These are phyloP conservation scores for Mormyrus hasselquistii DNA, from an alignment of 2,797 vertebrate species.

Conservation along the genomic window DNA sequence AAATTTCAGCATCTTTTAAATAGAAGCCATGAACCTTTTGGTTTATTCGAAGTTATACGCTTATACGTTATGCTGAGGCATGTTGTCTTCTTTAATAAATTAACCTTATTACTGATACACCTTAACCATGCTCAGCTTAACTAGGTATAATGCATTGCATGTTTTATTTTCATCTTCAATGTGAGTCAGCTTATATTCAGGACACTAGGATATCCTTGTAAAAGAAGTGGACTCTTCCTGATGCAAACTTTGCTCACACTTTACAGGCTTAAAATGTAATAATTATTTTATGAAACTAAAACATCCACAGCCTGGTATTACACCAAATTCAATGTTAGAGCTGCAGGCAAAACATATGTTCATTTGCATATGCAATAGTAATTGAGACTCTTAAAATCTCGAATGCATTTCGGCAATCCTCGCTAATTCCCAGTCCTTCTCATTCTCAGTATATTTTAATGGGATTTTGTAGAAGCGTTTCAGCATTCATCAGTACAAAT, in stretches of 20 bases:
- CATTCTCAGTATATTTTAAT: conserved; percentile 33
- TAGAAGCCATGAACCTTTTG: conserved; percentile 30
- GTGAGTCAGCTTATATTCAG: conserved; percentile 41
- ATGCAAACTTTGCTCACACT: conserved; percentile 48
- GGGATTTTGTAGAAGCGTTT: background rate
- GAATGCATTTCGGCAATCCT: conserved; percentile 26
- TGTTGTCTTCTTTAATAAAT: conserved; percentile 49
- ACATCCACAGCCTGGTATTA: conserved; percentile 44
- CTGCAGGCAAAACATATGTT: conserved; percentile 56
- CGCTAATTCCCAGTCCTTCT: background rate
- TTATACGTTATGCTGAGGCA: conserved; percentile 24
- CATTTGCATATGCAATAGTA: conserved; percentile 49
- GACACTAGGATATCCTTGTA: conserved; percentile 31
- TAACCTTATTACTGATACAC: conserved; percentile 41
- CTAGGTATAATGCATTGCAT: conserved; percentile 34
- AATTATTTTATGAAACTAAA: conserved; percentile 55
- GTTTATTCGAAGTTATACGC: conserved; percentile 51
- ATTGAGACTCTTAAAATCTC: conserved; percentile 39
- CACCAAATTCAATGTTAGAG: conserved; percentile 42
- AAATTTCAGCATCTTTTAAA: conserved; percentile 30
- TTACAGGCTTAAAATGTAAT: conserved; percentile 43
- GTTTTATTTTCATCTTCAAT: background rate
- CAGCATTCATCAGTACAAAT: background rate
- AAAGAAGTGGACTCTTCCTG: conserved; percentile 38
- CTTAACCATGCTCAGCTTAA: conserved; percentile 38